Percentiles rank a stretch among this genome's conserved stretches.
These are phyloP conservation scores for Carapus acus DNA, from an alignment of 2,797 vertebrate genomes.

Conservation along the genomic window DNA sequence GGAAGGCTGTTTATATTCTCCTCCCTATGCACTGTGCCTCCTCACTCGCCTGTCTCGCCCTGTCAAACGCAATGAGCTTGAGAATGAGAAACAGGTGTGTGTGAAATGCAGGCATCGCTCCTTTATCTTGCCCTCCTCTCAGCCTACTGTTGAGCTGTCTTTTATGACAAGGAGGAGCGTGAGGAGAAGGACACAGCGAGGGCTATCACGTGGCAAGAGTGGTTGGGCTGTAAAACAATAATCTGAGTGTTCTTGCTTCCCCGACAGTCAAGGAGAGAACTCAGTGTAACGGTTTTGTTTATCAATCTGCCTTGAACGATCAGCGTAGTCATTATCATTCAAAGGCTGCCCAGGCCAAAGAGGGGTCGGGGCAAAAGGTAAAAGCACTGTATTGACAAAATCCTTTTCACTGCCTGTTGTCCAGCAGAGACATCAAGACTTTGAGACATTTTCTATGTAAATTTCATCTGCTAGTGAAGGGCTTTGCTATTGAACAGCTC, in stretches of 20 bases:
- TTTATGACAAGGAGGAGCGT: slow-evolving; percentile 42
- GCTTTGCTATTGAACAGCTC: too few relatives aligned
- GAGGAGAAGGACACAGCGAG: slow-evolving; percentile 26
- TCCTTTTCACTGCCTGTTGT: background rate
- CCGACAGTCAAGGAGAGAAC: background rate
- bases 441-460: too few relatives aligned
- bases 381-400: too few relatives aligned
- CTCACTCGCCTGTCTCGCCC: slow-evolving; percentile 51
- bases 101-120: slow-evolving; percentile 49
- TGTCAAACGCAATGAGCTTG: slow-evolving; percentile 60
- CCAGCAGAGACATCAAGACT: slow-evolving; percentile 14
- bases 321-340: slow-evolving; percentile 4
- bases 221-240: too few relatives aligned
- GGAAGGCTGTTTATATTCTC: slow-evolving; percentile 41
- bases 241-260: too few relatives aligned
- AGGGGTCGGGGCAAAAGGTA: background rate
- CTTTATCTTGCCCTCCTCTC: slow-evolving; percentile 46
- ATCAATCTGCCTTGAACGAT: slow-evolving; percentile 1
- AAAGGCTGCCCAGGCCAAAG: background rate
- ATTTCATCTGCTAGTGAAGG: too few relatives aligned
- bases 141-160: slow-evolving; percentile 40
- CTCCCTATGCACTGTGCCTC: slow-evolving; percentile 38
- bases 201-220: too few relatives aligned
- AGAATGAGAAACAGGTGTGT: slow-evolving; percentile 75
- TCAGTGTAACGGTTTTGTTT: background rate